Base-by-base conservation (phyloP, 2,113 vertebrate species). In the Illadopsis cleaveri region DNA sequence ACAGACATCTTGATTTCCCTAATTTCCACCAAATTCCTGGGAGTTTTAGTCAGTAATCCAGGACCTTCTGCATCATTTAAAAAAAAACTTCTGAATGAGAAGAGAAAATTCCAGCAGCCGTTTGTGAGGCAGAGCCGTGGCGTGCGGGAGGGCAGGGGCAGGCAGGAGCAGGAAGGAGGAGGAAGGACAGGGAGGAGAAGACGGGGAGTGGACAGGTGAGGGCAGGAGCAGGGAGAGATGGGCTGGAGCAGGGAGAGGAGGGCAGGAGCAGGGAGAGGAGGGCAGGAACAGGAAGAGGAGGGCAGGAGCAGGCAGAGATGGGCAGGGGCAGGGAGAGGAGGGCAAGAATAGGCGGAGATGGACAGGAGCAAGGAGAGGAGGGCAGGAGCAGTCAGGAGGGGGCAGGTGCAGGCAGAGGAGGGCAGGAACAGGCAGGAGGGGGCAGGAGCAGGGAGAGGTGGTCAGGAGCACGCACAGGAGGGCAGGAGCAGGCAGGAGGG, bases 1-100 rank as follows among this genome's bases (percentile, higher is more conserved):
- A 90, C 65, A 78, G 77, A 42, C 79, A 64, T 57, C 75, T 71
- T 6, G n/a, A 51, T 85, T 79, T 89, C 38, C 73, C 76, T 37
- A 54, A 60, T 48, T 65, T 60, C 86, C 78, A 79, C 60, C 78
- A 38, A 87, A 78, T 61, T 82, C 90, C 86, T 80, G 87, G 73
- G 82, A 65, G 23, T 48, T 82, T 90, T 54, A 66, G 50, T 72
- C 83, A 60, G 62, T 37, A 42, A 78, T 33, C 80, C 84, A 75
- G 60, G 93, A 61, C 86, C 51, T 82, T 75, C 57, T 48, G 44
- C 65, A 56, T 95, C n/a, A 21, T 83, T 65, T 14, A 2, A 38
- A 25, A 58, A 78, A 62, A 23, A 8, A 62, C 22, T 1, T 23
- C 37, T 11, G 72, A 82, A 48, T 44, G 31, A 21, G 79, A 81